These are phyloP conservation scores for Neodon shergylaensis DNA, from an alignment of 2,113 vertebrate genomes.

Conservation along the genomic window DNA sequence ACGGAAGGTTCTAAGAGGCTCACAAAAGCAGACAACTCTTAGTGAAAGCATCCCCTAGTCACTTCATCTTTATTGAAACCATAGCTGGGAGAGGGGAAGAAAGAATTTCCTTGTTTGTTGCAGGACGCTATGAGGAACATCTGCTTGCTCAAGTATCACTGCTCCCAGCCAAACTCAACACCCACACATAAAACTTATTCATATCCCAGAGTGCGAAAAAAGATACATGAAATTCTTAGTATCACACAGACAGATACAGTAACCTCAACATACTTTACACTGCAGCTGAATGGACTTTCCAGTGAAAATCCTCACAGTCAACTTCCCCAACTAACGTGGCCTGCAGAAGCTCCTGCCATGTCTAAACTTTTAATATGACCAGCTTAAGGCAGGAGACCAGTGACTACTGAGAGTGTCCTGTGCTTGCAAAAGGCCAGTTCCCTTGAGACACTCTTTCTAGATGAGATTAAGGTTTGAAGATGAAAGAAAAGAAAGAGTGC, in stretches of 20 bases:
- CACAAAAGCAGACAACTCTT: neutral
- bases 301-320: neutral
- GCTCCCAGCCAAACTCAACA: neutral
- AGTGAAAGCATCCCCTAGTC: neutral
- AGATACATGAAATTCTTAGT: neutral
- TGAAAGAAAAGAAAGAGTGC: neutral
- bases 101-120: neutral
- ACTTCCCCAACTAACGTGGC: neutral
- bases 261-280: neutral
- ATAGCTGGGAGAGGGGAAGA: neutral
- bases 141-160: neutral
- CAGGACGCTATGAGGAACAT: neutral
- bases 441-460: neutral
- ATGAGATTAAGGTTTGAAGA: conserved; percentile 2
- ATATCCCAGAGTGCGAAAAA: neutral
- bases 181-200: neutral
- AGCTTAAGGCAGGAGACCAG: neutral
- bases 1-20: neutral
- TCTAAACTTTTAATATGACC: conserved; percentile 20
- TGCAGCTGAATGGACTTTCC: neutral
- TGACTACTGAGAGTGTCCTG: conserved; percentile 1
- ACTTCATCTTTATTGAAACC: neutral
- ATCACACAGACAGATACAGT: neutral
- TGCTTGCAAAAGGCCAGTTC: neutral
- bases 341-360: conserved; percentile 5